These are phyloP conservation scores for Miltochrista miniata DNA, from an alignment of 2,888 invertebrate genomes.

Conservation along the genomic window DNA sequence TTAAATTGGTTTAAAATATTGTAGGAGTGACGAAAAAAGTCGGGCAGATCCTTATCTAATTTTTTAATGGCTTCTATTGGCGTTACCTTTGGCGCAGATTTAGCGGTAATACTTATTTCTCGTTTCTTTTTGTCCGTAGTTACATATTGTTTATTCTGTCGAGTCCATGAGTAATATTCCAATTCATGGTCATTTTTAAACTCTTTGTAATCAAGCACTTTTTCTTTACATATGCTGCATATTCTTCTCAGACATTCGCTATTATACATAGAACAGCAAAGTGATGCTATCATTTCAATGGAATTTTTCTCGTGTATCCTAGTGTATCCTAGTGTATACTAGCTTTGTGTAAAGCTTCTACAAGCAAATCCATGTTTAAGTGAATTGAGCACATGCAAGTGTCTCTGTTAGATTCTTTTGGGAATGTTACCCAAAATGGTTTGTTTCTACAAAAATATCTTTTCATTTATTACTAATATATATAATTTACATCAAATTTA, in stretches of 20 bases:
- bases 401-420: constrained; percentile 10
- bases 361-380: constrained; percentile 6
- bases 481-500: too few relatives aligned
- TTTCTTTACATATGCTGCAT: background rate
- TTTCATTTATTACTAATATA: too few relatives aligned
- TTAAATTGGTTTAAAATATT: constrained; percentile 10
- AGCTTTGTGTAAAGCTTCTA: background rate
- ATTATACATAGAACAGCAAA: background rate
- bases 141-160: background rate
- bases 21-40: constrained; percentile 1
- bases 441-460: constrained; percentile 4
- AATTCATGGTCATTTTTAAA: background rate
- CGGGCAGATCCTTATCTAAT: background rate
- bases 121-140: too few relatives aligned
- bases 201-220: background rate
- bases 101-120: background rate
- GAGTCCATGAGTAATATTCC: background rate
- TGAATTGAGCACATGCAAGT: constrained; percentile 8
- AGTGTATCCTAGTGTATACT: too few relatives aligned
- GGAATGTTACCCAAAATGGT: constrained; percentile 7
- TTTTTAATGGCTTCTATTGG: background rate
- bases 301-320: background rate
- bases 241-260: background rate
- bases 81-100: background rate
- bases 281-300: background rate